Conservation (phyloP, 2,888 invertebrate species). For the Lithodes maja region DNA sequence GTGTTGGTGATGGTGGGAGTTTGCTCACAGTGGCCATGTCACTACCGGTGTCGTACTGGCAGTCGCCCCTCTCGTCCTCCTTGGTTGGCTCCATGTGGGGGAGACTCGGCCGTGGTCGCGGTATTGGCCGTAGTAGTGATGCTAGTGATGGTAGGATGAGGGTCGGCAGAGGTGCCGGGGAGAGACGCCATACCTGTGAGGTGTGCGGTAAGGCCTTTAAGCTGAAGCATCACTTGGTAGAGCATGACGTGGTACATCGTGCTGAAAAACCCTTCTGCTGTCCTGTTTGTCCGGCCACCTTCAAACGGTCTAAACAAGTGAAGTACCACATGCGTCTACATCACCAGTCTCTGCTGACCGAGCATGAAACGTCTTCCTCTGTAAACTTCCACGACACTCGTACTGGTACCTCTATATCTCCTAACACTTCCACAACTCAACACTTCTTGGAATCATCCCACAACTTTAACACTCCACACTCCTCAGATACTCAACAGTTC, state of each 20-base stretch:
- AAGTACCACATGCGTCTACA: constrained; percentile 63
- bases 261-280: constrained; percentile 66
- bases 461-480: constrained; percentile 2
- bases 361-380: constrained; percentile 7
- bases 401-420: neutral
- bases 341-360: constrained; percentile 33
- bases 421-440: neutral
- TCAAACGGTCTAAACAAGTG: constrained; percentile 66
- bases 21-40: constrained; percentile 47
- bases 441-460: neutral
- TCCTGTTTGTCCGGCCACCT: constrained; percentile 58
- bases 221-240: constrained; percentile 67
- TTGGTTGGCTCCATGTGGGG: constrained; percentile 46
- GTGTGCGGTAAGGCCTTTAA: constrained; percentile 69
- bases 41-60: constrained; percentile 53
- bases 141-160: constrained; percentile 2
- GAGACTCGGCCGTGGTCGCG: constrained; percentile 28
- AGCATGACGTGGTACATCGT: constrained; percentile 67
- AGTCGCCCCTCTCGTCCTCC: constrained; percentile 35
- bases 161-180: constrained; percentile 39
- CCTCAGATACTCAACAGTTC: neutral
- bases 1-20: constrained; percentile 31
- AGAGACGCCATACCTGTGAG: constrained; percentile 59
- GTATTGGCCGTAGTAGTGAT: neutral
- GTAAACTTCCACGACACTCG: no score